A percentile compares a stretch with the other conserved stretches of the same genome.
Conservation (phyloP, 2,888 invertebrate species). For the Orthosia gracilis region DNA sequence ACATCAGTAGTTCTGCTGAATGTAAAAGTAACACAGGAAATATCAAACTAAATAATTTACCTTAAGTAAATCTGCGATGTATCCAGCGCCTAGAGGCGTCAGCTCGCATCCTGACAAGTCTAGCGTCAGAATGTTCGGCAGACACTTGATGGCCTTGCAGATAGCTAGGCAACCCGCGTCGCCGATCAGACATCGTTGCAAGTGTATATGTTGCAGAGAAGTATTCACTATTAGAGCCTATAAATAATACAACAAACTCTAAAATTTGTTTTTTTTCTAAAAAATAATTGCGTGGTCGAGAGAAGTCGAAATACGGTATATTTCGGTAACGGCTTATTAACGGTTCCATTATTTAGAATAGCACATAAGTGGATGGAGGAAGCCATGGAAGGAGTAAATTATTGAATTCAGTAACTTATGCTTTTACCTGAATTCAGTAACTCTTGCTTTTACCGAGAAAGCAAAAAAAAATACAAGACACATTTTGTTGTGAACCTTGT, state of each 20-base stretch:
- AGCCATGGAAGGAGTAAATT: background rate
- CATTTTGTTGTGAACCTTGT: background rate
- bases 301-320: no score
- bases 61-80: constrained; percentile 93
- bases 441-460: no score
- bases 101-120: constrained; percentile 94
- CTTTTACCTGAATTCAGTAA: no score
- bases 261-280: constrained; percentile 4
- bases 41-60: constrained; percentile 70
- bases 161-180: constrained; percentile 94
- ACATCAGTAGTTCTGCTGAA: background rate
- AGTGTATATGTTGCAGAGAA: constrained; percentile 92
- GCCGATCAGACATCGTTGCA: constrained; percentile 93
- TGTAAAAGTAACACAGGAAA: background rate
- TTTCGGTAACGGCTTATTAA: no score
- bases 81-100: constrained; percentile 91
- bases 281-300: background rate
- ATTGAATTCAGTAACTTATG: background rate
- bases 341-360: background rate
- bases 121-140: constrained; percentile 93
- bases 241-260: constrained; percentile 29
- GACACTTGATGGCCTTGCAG: constrained; percentile 93
- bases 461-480: background rate
- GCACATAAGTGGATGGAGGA: background rate
- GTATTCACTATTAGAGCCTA: constrained; percentile 92